Conservation (phyloP, 2,797 vertebrate species). For the Craterocephalus amniculus region DNA sequence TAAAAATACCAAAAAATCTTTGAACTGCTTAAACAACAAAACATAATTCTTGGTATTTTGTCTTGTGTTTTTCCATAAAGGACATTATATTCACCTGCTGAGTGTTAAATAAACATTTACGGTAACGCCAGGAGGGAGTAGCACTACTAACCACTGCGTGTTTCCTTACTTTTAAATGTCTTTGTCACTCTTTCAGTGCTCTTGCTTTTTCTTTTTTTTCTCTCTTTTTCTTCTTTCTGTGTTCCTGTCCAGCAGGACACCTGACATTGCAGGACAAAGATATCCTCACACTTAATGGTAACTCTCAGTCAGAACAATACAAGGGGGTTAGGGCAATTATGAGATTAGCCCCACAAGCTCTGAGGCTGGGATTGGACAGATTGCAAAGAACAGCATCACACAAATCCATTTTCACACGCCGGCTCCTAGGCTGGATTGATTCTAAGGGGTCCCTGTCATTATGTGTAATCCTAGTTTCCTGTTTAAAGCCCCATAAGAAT, state of each 20-base stretch:
- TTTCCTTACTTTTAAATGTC: conserved; percentile 53
- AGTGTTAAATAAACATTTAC: conserved; percentile 28
- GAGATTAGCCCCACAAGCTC: conserved; percentile 88
- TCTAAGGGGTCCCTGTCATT: conserved; percentile 84
- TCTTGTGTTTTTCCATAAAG: not conserved
- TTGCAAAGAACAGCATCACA: conserved; percentile 85
- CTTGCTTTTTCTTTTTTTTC: conserved; percentile 38
- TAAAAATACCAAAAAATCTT: not conserved
- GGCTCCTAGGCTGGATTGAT: conserved; percentile 82
- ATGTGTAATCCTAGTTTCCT: conserved; percentile 84
- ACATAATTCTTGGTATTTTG: not conserved
- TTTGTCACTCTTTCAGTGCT: conserved; percentile 62
- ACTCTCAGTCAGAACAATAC: conserved; percentile 85
- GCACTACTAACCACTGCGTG: conserved; percentile 23
- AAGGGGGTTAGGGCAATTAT: conserved; percentile 87
- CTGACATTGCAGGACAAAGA: conserved; percentile 84
- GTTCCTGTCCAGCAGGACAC: conserved; percentile 77
- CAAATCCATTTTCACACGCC: conserved; percentile 84
- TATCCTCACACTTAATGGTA: conserved; percentile 80
- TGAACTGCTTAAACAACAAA: not conserved
- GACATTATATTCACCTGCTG: conserved; percentile 23
- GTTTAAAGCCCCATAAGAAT: conserved; percentile 79
- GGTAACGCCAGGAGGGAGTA: conserved; percentile 24
- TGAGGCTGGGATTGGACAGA: conserved; percentile 83
- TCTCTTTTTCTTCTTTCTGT: conserved; percentile 28